Conservation (phyloP, 2,797 vertebrate genomes). For the Danionella dracula region DNA sequence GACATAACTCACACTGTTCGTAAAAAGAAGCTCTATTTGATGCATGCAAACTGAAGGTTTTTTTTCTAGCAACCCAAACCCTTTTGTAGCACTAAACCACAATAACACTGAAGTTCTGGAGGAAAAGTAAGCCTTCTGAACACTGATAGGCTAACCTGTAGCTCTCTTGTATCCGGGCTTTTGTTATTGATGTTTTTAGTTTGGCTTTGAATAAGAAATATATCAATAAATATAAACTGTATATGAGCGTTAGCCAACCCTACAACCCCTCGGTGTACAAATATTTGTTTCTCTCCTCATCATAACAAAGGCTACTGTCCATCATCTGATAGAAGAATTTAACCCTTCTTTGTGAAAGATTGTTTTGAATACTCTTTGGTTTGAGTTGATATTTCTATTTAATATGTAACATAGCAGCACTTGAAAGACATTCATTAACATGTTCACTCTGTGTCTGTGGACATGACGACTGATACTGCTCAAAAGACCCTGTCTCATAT, state of each 20-base stretch:
- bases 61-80: slow-evolving; percentile 38
- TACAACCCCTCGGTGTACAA: slow-evolving; percentile 50
- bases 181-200: slow-evolving; percentile 55
- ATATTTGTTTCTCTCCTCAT: slow-evolving; percentile 27
- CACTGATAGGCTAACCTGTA: slow-evolving; percentile 71
- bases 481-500: slow-evolving; percentile 51
- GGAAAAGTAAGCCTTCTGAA: slow-evolving; percentile 51
- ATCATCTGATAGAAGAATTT: slow-evolving; percentile 52
- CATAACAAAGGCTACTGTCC: slow-evolving; percentile 43
- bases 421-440: slow-evolving; percentile 72
- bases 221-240: slow-evolving; percentile 79
- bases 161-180: slow-evolving; percentile 60
- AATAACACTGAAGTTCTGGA: slow-evolving; percentile 70
- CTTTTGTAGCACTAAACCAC: slow-evolving; percentile 36
- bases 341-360: slow-evolving; percentile 43
- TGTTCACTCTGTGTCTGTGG: slow-evolving; percentile 49
- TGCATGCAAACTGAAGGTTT: slow-evolving; percentile 35
- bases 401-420: slow-evolving; percentile 82
- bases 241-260: slow-evolving; percentile 37
- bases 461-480: slow-evolving; percentile 49
- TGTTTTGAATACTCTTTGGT: slow-evolving; percentile 87
- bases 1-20: slow-evolving; percentile 22
- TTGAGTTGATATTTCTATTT: slow-evolving; percentile 64
- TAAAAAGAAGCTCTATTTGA: too few relatives aligned
- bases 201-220: slow-evolving; percentile 87